These are phyloP conservation scores for Eupithecia vulgata DNA, from an alignment of 2,888 invertebrate genomes.

Conservation along the genomic window DNA sequence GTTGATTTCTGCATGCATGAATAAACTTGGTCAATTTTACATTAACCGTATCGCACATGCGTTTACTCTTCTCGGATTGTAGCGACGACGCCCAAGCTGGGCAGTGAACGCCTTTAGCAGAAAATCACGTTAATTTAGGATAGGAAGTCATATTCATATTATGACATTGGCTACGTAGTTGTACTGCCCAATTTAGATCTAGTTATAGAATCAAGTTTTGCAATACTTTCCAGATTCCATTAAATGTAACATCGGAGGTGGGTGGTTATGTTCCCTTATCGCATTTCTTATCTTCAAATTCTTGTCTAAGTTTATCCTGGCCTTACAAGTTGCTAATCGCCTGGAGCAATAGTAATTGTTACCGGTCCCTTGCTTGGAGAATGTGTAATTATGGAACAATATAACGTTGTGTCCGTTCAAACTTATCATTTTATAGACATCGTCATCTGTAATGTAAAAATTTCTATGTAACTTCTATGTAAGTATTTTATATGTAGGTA, in stretches of 20 bases:
- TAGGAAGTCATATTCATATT: too few relatives aligned
- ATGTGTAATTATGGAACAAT: conserved; percentile 26
- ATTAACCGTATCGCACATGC: too few relatives aligned
- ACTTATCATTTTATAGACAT: neutral
- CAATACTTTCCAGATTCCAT: neutral
- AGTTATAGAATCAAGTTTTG: neutral
- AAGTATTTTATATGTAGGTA: too few relatives aligned
- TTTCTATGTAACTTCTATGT: too few relatives aligned
- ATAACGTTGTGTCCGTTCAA: conserved; percentile 15
- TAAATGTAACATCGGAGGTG: conserved; percentile 23
- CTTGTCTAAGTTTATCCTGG: conserved; percentile 28
- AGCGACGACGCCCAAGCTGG: too few relatives aligned
- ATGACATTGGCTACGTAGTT: neutral
- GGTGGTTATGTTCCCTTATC: conserved; percentile 27
- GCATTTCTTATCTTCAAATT: conserved; percentile 17
- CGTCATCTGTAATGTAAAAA: too few relatives aligned
- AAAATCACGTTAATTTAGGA: too few relatives aligned
- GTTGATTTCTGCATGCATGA: too few relatives aligned
- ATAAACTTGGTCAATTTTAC: too few relatives aligned
- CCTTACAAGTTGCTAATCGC: conserved; percentile 30
- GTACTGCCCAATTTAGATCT: too few relatives aligned
- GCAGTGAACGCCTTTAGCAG: too few relatives aligned
- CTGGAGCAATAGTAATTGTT: conserved; percentile 25
- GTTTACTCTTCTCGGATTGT: too few relatives aligned
- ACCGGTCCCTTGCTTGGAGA: conserved; percentile 11